Conservation (phyloP, 2,797 vertebrate genomes). For the Brachymystax lenok region DNA sequence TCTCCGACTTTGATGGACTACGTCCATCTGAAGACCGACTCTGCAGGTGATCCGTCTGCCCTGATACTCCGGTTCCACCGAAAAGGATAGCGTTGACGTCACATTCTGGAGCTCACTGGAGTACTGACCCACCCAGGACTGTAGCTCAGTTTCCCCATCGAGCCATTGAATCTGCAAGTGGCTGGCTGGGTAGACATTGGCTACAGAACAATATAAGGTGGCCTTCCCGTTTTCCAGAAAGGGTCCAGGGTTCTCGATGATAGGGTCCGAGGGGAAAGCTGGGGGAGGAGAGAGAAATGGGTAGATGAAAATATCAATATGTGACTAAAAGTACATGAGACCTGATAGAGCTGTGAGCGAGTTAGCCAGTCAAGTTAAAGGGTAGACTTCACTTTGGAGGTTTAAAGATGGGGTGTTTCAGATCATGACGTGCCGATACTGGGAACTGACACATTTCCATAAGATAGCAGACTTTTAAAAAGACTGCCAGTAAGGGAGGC, state of each 20-base stretch:
- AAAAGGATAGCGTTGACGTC: conserved; percentile 53
- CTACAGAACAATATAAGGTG: conserved; percentile 72
- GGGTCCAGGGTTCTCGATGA: conserved; percentile 66
- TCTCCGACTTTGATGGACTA: conserved; percentile 42
- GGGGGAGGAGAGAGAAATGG: conserved; percentile 18
- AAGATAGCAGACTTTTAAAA: not conserved
- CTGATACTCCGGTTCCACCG: conserved; percentile 52
- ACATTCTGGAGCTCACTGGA: conserved; percentile 66
- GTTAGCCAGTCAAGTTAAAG: not conserved
- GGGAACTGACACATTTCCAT: not conserved
- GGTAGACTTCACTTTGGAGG: not conserved
- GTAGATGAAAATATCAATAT: not conserved
- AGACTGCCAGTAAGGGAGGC: not conserved
- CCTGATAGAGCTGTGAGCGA: not conserved
- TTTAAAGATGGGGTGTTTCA: not conserved
- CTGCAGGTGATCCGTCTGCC: conserved; percentile 75
- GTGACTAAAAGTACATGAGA: not conserved
- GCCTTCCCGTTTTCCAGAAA: conserved; percentile 61
- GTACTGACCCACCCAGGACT: conserved; percentile 16
- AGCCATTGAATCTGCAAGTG: conserved; percentile 73
- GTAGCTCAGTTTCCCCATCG: conserved; percentile 45
- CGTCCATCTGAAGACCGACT: conserved; percentile 65
- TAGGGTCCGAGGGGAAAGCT: conserved; percentile 84
- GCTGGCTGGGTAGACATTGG: conserved; percentile 72
- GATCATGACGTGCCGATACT: not conserved